phyloP scores from a whole-genome alignment of 1,140 invertebrate species.

The Bombus balteatus region DNA sequence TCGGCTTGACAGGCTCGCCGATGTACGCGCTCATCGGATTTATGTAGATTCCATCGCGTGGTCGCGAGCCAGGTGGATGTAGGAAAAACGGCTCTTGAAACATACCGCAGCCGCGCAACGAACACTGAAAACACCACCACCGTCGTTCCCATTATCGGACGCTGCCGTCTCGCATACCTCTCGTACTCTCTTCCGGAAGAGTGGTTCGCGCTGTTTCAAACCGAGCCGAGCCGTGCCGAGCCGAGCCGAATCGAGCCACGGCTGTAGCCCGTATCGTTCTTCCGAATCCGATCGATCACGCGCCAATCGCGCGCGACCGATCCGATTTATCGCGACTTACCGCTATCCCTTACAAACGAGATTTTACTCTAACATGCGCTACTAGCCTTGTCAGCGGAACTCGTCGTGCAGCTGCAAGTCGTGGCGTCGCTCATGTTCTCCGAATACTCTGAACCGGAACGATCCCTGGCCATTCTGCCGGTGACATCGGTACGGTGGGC shows the following conservation, averaged over 20 bases:
- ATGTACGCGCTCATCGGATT: conserved; percentile 88
- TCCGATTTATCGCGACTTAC: background rate
- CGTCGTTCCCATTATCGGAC: conserved; percentile 23
- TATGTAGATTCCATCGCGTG: conserved; percentile 90
- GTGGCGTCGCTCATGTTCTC: conserved; percentile 79
- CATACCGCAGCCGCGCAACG: conserved; percentile 77
- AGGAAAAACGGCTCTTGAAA: conserved; percentile 82
- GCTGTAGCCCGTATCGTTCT: background rate
- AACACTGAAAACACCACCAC: conserved; percentile 70
- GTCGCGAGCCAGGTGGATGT: conserved; percentile 81
- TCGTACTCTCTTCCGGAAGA: conserved; percentile 41
- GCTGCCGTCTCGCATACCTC: conserved; percentile 35
- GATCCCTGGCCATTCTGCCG: conserved; percentile 76
- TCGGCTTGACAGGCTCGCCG: conserved; percentile 71
- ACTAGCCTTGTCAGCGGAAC: conserved; percentile 77
- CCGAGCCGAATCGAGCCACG: background rate
- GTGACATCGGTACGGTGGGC: conserved; percentile 69
- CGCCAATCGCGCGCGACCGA: background rate
- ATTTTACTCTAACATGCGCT: background rate
- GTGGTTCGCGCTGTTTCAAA: conserved; percentile 10
- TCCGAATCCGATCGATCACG: background rate
- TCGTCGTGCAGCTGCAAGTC: conserved; percentile 76
- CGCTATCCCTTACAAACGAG: background rate
- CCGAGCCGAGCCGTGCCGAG: background rate
- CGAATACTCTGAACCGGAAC: conserved; percentile 75